Percentiles rank a stretch among this genome's conserved stretches.
Evolutionary conservation across 2,113 vertebrate genomes (phyloP).

Genomic region (Edolisoma coerulescens): DNA sequence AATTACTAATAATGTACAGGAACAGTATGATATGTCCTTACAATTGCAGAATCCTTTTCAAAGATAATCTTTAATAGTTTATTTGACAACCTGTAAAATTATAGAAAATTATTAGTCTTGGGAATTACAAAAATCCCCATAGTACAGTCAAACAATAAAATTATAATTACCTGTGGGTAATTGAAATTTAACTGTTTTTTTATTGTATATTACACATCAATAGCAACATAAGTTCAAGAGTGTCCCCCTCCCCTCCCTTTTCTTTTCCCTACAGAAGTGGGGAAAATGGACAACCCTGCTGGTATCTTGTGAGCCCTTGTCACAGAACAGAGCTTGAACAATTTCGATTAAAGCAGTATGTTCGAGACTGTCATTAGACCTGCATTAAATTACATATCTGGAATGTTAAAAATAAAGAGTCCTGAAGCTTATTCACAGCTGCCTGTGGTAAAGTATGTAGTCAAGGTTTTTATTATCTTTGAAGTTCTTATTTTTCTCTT

Average conservation of each 20-base stretch:
- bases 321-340: slow-evolving; percentile 73
- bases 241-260: slow-evolving; percentile 45
- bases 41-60: slow-evolving; percentile 81
- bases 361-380: slow-evolving; percentile 79
- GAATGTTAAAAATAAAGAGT: slow-evolving; percentile 79
- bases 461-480: slow-evolving; percentile 76
- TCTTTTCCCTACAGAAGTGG: slow-evolving; percentile 66
- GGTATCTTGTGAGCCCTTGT: slow-evolving; percentile 74
- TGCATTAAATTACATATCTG: slow-evolving; percentile 79
- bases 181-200: slow-evolving; percentile 86
- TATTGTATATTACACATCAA: slow-evolving; percentile 84
- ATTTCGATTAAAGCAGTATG: slow-evolving; percentile 78
- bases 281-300: slow-evolving; percentile 76
- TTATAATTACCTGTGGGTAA: slow-evolving; percentile 85
- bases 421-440: slow-evolving; percentile 70
- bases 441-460: slow-evolving; percentile 68
- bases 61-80: slow-evolving; percentile 86
- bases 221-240: slow-evolving; percentile 80
- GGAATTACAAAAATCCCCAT: slow-evolving; percentile 82
- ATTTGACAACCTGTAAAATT: slow-evolving; percentile 86
- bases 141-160: slow-evolving; percentile 83
- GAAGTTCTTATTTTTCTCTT: slow-evolving; percentile 74
- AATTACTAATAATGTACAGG: slow-evolving; percentile 80
- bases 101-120: slow-evolving; percentile 84
- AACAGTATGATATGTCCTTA: slow-evolving; percentile 81